Evolutionary conservation across 2,888 invertebrate species (phyloP).

Genomic region (Bugulina stolonifera): DNA sequence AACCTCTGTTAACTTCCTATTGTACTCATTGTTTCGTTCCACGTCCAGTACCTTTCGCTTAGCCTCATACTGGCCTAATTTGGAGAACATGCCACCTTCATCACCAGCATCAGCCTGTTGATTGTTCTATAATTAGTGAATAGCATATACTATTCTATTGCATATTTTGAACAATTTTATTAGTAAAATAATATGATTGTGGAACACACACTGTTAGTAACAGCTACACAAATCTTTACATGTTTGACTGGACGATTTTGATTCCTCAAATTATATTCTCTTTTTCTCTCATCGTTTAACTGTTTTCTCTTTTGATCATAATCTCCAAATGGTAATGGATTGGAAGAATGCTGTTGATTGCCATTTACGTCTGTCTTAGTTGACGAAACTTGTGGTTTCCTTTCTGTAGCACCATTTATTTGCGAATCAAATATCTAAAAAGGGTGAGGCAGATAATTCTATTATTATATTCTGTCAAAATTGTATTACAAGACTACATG

Average conservation of each 20-base stretch:
- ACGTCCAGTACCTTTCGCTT: constrained; percentile 36
- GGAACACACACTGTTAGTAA: no score
- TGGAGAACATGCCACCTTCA: constrained; percentile 33
- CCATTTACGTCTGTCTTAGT: not conserved
- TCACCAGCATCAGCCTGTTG: not conserved
- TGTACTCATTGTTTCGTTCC: constrained; percentile 40
- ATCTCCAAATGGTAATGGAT: constrained; percentile 28
- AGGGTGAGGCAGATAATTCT: no score
- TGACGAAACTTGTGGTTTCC: not conserved
- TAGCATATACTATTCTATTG: no score
- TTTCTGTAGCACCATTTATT: not conserved
- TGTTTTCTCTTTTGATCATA: constrained; percentile 30
- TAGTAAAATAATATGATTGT: no score
- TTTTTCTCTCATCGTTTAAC: constrained; percentile 32
- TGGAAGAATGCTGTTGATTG: not conserved
- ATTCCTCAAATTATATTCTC: constrained; percentile 28
- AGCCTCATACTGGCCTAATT: constrained; percentile 39
- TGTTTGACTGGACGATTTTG: not conserved
- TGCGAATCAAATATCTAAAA: not conserved
- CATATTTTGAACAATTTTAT: no score
- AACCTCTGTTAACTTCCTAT: constrained; percentile 36
- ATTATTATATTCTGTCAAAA: no score
- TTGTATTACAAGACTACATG: no score
- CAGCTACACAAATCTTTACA: no score
- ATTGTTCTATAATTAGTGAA: no score